Conservation (phyloP, 2,888 invertebrate species). For the Drosophila anomalata region DNA sequence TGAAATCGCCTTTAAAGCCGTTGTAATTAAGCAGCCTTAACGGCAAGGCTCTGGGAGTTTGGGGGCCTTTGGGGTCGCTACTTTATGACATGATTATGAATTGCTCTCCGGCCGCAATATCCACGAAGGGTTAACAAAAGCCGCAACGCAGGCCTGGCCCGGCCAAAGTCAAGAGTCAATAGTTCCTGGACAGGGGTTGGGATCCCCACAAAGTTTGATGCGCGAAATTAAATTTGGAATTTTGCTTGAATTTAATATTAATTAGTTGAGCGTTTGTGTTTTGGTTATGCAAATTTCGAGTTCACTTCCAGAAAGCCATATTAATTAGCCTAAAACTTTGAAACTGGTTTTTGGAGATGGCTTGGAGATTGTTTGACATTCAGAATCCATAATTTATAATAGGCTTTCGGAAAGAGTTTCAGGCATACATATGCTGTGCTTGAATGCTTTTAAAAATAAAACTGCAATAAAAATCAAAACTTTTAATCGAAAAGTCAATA, state of each 20-base stretch:
- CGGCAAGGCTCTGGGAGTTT: constrained; percentile 20
- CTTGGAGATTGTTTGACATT: constrained; percentile 15
- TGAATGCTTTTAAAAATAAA: neutral
- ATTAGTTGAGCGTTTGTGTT: constrained; percentile 68
- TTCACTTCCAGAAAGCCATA: constrained; percentile 47
- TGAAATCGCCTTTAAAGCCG: constrained; percentile 80
- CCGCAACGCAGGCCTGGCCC: constrained; percentile 54
- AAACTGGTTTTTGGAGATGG: constrained; percentile 18
- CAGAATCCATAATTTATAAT: neutral
- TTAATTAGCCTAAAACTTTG: constrained; percentile 54
- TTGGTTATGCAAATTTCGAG: constrained; percentile 61
- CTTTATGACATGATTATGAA: constrained; percentile 80
- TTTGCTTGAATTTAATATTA: constrained; percentile 73
- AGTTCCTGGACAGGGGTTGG: constrained; percentile 49
- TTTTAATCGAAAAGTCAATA: constrained; percentile 65
- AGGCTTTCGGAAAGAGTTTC: neutral
- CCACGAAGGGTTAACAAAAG: constrained; percentile 63
- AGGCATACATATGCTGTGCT: neutral
- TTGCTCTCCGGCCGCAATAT: constrained; percentile 59
- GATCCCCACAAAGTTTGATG: constrained; percentile 50
- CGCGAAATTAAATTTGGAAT: constrained; percentile 70
- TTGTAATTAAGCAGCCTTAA: constrained; percentile 81
- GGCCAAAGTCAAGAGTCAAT: constrained; percentile 71
- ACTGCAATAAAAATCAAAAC: neutral
- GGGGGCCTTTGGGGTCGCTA: constrained; percentile 36